phyloP scores from a whole-genome alignment of 53 echinoderm and acorn worm species.

The Glandiceps talaboti region DNA sequence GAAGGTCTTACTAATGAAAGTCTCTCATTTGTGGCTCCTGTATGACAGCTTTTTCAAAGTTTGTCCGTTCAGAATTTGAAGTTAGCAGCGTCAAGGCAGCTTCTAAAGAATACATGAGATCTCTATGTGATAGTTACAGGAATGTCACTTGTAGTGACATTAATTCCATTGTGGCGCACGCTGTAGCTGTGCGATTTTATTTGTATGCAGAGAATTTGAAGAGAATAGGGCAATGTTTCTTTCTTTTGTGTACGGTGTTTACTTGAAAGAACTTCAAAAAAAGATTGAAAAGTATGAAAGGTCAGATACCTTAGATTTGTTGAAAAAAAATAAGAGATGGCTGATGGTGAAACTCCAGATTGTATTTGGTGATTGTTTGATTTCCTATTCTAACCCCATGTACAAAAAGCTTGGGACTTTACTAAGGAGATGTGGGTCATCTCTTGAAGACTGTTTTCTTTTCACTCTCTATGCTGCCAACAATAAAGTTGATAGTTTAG shows the following conservation, averaged over 20 bases:
- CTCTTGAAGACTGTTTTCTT: neutral
- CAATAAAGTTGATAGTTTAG: neutral
- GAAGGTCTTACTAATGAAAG: neutral
- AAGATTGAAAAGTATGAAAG: neutral
- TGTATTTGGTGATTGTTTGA: neutral
- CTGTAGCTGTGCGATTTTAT: neutral
- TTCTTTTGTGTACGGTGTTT: neutral
- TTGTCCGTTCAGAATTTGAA: neutral
- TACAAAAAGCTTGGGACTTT: neutral
- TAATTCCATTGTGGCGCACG: neutral
- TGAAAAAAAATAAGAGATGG: neutral
- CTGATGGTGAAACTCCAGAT: neutral
- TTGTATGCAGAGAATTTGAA: neutral
- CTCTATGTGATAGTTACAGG: neutral
- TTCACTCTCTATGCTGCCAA: neutral
- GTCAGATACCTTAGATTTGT: neutral
- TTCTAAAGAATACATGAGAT: neutral
- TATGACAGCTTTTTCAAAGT: neutral
- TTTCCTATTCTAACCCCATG: neutral
- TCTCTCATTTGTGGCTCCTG: neutral
- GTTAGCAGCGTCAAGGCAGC: neutral
- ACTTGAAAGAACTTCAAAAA: neutral
- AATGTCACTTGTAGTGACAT: neutral
- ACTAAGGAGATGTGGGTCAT: neutral
- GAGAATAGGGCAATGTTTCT: neutral